Conservation (phyloP, 1,140 invertebrate species). For the Brevipalpus yothersi region DNA sequence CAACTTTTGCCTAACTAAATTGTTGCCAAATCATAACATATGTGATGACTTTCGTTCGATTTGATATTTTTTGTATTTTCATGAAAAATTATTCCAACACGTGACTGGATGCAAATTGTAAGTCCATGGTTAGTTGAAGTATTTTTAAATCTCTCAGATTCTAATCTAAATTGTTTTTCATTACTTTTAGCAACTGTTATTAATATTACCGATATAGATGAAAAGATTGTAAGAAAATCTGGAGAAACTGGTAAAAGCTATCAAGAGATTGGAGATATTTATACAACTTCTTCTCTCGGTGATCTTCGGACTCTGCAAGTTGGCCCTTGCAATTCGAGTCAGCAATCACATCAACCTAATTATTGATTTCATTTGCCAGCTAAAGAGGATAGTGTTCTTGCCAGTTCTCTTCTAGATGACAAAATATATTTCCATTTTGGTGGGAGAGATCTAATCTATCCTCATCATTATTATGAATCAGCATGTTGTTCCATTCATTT, state of each 20-base stretch:
- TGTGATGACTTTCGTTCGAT: constrained; percentile 45
- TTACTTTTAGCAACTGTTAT: constrained; percentile 39
- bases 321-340: constrained; percentile 32
- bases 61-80: constrained; percentile 63
- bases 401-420: constrained; percentile 34
- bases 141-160: too few species aligned
- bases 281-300: constrained; percentile 56
- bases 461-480: constrained; percentile 93
- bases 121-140: not conserved
- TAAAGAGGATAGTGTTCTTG: constrained; percentile 53
- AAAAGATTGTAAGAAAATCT: constrained; percentile 65
- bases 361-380: constrained; percentile 39
- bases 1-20: not conserved
- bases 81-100: constrained; percentile 46
- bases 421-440: constrained; percentile 69
- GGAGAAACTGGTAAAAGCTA: constrained; percentile 20
- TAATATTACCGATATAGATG: constrained; percentile 85
- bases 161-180: not conserved
- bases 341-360: constrained; percentile 53
- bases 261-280: constrained; percentile 31
- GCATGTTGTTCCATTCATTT: constrained; percentile 63
- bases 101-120: constrained; percentile 19
- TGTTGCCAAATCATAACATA: constrained; percentile 25
- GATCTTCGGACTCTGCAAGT: constrained; percentile 46
- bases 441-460: constrained; percentile 64